A percentile compares a stretch with the other conserved stretches of the same genome.
These are phyloP conservation scores for Notodonta dromedarius DNA, from an alignment of 2,888 invertebrate genomes.

Conservation along the genomic window DNA sequence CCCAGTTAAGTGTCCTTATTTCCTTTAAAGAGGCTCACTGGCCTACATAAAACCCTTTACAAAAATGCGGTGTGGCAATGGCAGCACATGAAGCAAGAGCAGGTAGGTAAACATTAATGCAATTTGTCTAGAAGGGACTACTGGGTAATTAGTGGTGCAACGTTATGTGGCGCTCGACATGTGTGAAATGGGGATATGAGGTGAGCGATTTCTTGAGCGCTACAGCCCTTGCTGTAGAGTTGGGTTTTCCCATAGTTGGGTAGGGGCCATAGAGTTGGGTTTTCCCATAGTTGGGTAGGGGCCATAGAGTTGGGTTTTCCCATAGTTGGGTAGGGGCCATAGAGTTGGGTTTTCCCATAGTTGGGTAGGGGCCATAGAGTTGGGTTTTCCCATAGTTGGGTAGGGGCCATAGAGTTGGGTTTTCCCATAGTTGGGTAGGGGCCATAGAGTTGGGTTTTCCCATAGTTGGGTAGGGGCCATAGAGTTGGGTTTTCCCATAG, in stretches of 20 bases:
- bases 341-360: neutral
- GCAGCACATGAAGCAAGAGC: conserved; percentile 8
- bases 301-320: neutral
- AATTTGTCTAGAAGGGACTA: conserved; percentile 20
- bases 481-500: neutral
- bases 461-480: too few relatives aligned
- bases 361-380: too few relatives aligned
- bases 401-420: neutral
- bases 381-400: too few relatives aligned
- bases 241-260: too few relatives aligned
- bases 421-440: too few relatives aligned
- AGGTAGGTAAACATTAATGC: conserved; percentile 25
- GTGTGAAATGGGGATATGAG: neutral
- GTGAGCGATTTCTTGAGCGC: neutral
- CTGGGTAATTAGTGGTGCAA: conserved; percentile 20
- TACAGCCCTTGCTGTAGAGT: neutral
- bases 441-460: neutral
- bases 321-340: too few relatives aligned
- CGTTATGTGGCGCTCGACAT: neutral
- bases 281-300: too few relatives aligned
- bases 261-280: neutral
- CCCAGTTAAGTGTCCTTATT: neutral
- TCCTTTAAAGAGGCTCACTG: neutral
- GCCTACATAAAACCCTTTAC: neutral
- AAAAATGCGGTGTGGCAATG: conserved; percentile 7